Evolutionary conservation across 2,888 invertebrate species (phyloP), one percentile per base, ranked within the genome.

Genomic region (Dicranocentrus wangi): DNA sequence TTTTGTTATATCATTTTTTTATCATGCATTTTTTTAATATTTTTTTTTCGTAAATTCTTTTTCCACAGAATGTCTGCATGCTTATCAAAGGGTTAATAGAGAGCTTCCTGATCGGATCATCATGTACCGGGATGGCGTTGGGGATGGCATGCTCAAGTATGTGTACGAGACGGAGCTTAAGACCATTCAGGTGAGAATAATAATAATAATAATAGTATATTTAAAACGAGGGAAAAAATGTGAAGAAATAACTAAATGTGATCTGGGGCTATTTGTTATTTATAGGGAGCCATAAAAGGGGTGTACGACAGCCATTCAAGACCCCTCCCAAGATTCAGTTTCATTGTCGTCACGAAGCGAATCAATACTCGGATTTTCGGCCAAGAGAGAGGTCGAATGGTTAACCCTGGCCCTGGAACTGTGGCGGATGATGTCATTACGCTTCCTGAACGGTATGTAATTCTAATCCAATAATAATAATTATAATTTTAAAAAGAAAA

Each of bases 81-180:
- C 89, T 81, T 94, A 91, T 87, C 89, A 90, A 1, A 89, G 90
- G 2, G 65, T 88, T 0, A 91, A 91, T 83, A 90, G 91, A 27
- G 81, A 87, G 0, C 85, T 90, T 0, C 98, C 98, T 0, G 90
- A 91, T 0, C 91, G 92, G 0, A 94, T 98, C 65, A 88, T 97
- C 0, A 92, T 97, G 43, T 98, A 93, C 89, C 92, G 98, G n/a
- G 98, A 98, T 88, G 98, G 97, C 21, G 97, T 98, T 0, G 96
- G 97, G 1, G 97, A 98, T 86, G 97, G 98, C 0, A 96, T 97
- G 87, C 90, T 97, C 1, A 91, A 92, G 0, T 93, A 93, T 77
- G 96, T 98, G 0, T 90, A 91, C 15, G 91, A 93, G 1, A 93
- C 93, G 43, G 98, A 98, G 89, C 92, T 96, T 17, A 88, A 89